These are phyloP conservation scores for Austrolebias charrua DNA, from an alignment of 2,797 vertebrate genomes.

Conservation along the genomic window DNA sequence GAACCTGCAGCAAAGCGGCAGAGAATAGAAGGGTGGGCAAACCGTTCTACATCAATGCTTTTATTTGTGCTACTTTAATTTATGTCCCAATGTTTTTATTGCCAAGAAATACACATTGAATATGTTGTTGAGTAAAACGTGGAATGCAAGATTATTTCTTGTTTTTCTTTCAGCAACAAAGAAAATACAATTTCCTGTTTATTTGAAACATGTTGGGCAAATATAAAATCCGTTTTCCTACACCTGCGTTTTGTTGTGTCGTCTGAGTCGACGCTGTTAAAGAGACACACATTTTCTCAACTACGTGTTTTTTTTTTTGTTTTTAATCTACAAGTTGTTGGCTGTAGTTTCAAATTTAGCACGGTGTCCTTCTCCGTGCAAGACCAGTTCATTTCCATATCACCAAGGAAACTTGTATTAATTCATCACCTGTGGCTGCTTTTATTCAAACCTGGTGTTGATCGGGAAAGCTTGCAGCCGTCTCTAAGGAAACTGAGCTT, in stretches of 20 bases:
- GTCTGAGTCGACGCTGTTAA: background rate
- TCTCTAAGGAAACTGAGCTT: background rate
- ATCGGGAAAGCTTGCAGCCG: background rate
- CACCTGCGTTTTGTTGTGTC: too few relatives aligned
- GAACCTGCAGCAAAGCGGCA: conserved; percentile 75
- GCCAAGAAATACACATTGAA: background rate
- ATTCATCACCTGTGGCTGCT: background rate
- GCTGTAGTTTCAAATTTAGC: conserved; percentile 1
- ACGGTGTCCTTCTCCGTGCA: background rate
- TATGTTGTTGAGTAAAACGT: too few relatives aligned
- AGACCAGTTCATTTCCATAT: background rate
- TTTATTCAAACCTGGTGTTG: background rate
- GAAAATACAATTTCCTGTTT: too few relatives aligned
- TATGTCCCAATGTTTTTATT: background rate
- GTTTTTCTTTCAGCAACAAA: too few relatives aligned
- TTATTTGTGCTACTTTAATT: background rate
- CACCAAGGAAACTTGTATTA: background rate
- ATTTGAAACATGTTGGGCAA: too few relatives aligned
- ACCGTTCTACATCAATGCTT: background rate
- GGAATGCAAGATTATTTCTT: too few relatives aligned
- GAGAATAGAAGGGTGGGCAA: conserved; percentile 67
- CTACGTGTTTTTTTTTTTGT: background rate
- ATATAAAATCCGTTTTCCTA: too few relatives aligned
- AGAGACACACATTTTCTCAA: background rate
- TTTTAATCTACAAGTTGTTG: background rate